Conservation (phyloP, 1,140 invertebrate species). For the Drepana arcuata region DNA sequence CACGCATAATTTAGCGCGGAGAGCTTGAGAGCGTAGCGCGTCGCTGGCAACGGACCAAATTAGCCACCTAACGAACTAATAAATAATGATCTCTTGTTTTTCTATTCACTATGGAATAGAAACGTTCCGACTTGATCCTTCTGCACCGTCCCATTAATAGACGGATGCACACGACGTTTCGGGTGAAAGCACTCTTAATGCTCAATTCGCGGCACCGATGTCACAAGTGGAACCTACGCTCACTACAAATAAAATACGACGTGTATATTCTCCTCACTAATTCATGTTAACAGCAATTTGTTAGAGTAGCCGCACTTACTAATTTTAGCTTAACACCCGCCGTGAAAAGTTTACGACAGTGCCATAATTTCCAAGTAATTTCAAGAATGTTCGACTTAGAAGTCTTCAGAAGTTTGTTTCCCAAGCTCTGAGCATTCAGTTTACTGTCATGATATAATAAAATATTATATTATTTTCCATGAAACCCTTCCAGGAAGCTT, state of each 20-base stretch:
- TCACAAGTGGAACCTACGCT: slow-evolving; percentile 25
- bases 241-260: slow-evolving; percentile 31
- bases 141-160: slow-evolving; percentile 56
- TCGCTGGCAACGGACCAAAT: slow-evolving; percentile 61
- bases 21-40: slow-evolving; percentile 53
- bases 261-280: slow-evolving; percentile 41
- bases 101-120: slow-evolving; percentile 64
- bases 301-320: slow-evolving; percentile 45
- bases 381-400: slow-evolving; percentile 55
- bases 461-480: too few relatives aligned
- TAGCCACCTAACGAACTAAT: slow-evolving; percentile 68
- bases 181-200: slow-evolving; percentile 68
- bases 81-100: slow-evolving; percentile 71
- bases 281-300: slow-evolving; percentile 50
- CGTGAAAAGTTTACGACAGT: slow-evolving; percentile 56
- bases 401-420: slow-evolving; percentile 46
- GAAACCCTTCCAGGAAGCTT: too few relatives aligned
- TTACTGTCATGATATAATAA: too few relatives aligned
- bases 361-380: slow-evolving; percentile 56
- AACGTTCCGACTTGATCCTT: slow-evolving; percentile 50
- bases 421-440: slow-evolving; percentile 29
- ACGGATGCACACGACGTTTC: slow-evolving; percentile 56
- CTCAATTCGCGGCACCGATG: slow-evolving; percentile 42
- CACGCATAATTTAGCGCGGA: slow-evolving; percentile 49
- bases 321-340: slow-evolving; percentile 56